Base-by-base conservation (phyloP, 1,140 invertebrate species). In the Sesamia nonagrioides region DNA sequence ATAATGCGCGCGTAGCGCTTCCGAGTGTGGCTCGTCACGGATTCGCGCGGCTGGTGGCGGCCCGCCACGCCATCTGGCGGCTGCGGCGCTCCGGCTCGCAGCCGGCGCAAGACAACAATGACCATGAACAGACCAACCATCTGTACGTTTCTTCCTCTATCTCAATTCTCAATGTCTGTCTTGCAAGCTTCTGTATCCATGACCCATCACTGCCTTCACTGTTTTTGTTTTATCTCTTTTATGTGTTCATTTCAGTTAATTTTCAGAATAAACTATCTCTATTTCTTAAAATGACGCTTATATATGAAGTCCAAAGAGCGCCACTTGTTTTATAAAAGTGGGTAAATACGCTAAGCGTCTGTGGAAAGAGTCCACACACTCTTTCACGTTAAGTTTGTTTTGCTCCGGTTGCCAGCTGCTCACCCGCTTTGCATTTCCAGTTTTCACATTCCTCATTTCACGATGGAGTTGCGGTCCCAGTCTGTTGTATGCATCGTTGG, bases 11-110 rank as follows among this genome's bases (percentile, higher is more conserved):
- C 78, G 78, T 88, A 91, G 91, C 88, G 91, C 84, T 86, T 83
- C 78, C 86, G 85, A 94, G 84, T 77, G 95, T 96, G 96, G 96
- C 96, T 95, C 95, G 95, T 82, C 95, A 96, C 95, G 95, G 96
- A 80, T 95, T 96, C 89, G 96, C 96, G 89, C 95, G 96, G 90
- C 95, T 96, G 87, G 96, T 96, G 95, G 96, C 96, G 88, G 96
- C 96, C 78, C 96, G 96, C 92, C 96, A 96, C 95, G 96, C 96
- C 95, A 96, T 96, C 94, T 96, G 96, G 96, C 95, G 96, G 85
- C 94, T 96, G 86, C 95, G 96, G 83, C 94, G 96, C 69, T 95
- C 96, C 80, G 95, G 95, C 87, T 96, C 95, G 73, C 95, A 96
- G 88, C 95, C 96, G 77, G 88, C 91, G 63, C 94, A 95, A 75